Conservation (phyloP, 2,113 vertebrate species). For the Aspidoscelis tigris region DNA sequence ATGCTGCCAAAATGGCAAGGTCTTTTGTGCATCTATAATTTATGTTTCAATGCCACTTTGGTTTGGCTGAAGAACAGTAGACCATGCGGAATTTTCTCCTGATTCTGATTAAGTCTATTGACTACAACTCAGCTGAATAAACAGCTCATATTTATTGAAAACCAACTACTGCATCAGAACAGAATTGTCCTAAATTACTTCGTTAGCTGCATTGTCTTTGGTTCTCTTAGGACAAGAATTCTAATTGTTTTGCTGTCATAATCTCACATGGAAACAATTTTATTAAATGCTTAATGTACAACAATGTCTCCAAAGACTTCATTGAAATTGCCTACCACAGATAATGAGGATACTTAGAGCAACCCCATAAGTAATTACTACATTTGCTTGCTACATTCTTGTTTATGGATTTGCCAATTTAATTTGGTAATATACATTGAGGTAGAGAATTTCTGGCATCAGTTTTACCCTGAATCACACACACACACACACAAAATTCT, state of each 20-base stretch:
- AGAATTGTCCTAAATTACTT: slow-evolving; percentile 62
- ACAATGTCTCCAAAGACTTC: slow-evolving; percentile 27
- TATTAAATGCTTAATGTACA: slow-evolving; percentile 37
- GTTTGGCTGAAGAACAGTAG: background rate
- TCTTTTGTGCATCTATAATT: slow-evolving; percentile 13
- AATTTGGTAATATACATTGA: background rate
- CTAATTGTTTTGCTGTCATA: slow-evolving; percentile 62
- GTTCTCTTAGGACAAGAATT: slow-evolving; percentile 49
- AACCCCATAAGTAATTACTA: slow-evolving; percentile 11
- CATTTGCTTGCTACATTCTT: background rate
- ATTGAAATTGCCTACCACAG: slow-evolving; percentile 9
- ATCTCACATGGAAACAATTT: slow-evolving; percentile 36
- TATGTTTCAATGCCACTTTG: slow-evolving; percentile 33
- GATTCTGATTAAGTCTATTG: slow-evolving; percentile 62
- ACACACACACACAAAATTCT: background rate
- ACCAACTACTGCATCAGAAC: slow-evolving; percentile 66
- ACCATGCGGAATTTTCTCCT: slow-evolving; percentile 31
- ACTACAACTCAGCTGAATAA: slow-evolving; percentile 59
- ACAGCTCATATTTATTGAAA: slow-evolving; percentile 63
- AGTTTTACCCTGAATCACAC: slow-evolving; percentile 39
- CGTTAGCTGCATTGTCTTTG: slow-evolving; percentile 54
- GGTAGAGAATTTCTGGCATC: background rate
- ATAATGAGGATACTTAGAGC: slow-evolving; percentile 11
- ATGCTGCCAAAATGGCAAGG: background rate
- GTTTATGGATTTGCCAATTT: slow-evolving; percentile 8